phyloP scores from a whole-genome alignment of 2,888 invertebrate genomes.

The Axea sp. region DNA sequence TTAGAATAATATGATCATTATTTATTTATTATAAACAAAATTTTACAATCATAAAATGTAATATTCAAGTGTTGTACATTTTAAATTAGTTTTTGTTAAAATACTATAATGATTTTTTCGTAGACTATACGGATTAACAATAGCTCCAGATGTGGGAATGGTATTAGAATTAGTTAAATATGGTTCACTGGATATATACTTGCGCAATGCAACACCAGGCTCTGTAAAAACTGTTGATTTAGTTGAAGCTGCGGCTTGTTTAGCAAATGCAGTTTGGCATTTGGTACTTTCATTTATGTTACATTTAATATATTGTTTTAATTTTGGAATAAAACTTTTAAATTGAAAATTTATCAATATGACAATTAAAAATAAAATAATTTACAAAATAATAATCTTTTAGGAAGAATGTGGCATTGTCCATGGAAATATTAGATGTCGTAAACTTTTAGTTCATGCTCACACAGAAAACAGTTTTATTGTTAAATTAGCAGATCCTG shows the following conservation, averaged over 20 bases:
- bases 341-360: constrained; percentile 1
- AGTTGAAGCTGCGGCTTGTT: constrained; percentile 89
- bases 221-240: constrained; percentile 85
- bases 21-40: too few relatives aligned
- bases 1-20: too few relatives aligned
- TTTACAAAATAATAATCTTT: too few relatives aligned
- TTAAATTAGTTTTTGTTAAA: too few relatives aligned
- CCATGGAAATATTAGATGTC: constrained; percentile 92
- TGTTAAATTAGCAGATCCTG: constrained; percentile 92
- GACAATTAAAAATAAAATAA: too few relatives aligned
- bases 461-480: constrained; percentile 85
- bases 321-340: too few relatives aligned
- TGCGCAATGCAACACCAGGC: constrained; percentile 78
- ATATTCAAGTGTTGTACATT: too few relatives aligned
- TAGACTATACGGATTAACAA: constrained; percentile 87
- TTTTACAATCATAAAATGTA: too few relatives aligned
- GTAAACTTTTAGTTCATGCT: constrained; percentile 88
- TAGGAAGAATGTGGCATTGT: constrained; percentile 89
- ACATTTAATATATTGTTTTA: not conserved
- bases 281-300: constrained; percentile 80
- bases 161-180: constrained; percentile 89
- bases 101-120: too few relatives aligned
- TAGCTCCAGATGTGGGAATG: constrained; percentile 88
- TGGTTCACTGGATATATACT: constrained; percentile 88
- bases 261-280: constrained; percentile 93